Base-by-base conservation (phyloP, 2,797 vertebrate species). In the Neomorphus geoffroyi region DNA sequence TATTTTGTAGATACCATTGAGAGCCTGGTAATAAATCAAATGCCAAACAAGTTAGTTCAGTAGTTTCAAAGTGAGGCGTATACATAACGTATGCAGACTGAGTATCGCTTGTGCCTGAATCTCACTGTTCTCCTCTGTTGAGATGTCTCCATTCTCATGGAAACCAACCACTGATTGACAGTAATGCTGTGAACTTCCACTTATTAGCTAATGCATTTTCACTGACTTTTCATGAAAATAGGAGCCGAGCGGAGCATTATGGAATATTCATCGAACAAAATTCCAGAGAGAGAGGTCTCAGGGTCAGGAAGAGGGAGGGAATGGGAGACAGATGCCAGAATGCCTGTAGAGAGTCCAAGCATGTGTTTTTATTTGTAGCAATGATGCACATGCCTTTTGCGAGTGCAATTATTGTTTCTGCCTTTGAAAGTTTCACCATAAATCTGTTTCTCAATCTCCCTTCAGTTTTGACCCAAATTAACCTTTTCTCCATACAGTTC, bases 351-450 rank as follows among this genome's bases (percentile, higher is more conserved):
- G 96, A 90, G 86, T 96, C 94, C 94, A 96, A 96, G 94, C 94
- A 95, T 96, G 94, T 97, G 95, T 96, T 97, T 96, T 96, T 96
- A 90, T 96, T 97, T 96, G 93, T 95, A 96, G 93, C 83, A 91
- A 90, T 95, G 96, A 96, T 94, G 88, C 94, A 93, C 95, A 96
- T 96, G 96, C 86, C 92, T 96, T 97, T 97, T 96, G 95, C 4
- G 93, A 86, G 95, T 93, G 93, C 94, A 96, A 79, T 96, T 94
- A 93, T 82, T 97, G 86, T 80, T 92, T 92, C 92, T 96, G 90
- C 95, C 91, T 96, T 97, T 97, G 90, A 95, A 95, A 97, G 93
- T 95, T 96, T 96, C 91, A 94, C 88, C 94, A 96, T 95, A 96
- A 96, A 86, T 95, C 81, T 96, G 66, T 92, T 96, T 96, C 95